A percentile compares a stretch with the other conserved stretches of the same genome.
Conservation (phyloP, 2,797 vertebrate genomes). For the Epinephelus malabaricus region DNA sequence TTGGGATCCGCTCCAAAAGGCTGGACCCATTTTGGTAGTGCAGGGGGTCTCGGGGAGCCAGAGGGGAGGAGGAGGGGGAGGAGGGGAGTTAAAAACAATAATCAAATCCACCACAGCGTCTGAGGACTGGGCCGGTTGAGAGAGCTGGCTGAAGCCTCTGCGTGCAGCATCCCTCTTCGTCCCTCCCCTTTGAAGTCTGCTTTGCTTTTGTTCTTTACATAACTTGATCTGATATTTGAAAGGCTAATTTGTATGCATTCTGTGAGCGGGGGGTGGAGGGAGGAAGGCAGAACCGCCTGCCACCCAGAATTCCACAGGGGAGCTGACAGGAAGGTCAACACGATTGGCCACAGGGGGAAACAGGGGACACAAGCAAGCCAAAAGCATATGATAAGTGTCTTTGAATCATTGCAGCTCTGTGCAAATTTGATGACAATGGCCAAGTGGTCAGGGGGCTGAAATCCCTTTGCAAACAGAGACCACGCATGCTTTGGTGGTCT, state of each 20-base stretch:
- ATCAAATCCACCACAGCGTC: constrained; percentile 74
- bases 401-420: constrained; percentile 81
- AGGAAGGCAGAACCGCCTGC: constrained; percentile 72
- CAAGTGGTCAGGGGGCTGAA: constrained; percentile 70
- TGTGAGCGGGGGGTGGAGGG: constrained; percentile 18
- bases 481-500: constrained; percentile 70
- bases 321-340: constrained; percentile 79
- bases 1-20: constrained; percentile 85
- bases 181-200: constrained; percentile 88
- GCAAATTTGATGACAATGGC: constrained; percentile 79
- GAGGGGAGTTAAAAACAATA: constrained; percentile 71
- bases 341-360: constrained; percentile 67
- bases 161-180: constrained; percentile 44
- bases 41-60: constrained; percentile 56
- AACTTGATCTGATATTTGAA: constrained; percentile 76
- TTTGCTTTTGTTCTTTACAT: constrained; percentile 92
- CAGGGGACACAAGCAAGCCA: constrained; percentile 61
- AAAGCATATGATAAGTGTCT: constrained; percentile 78
- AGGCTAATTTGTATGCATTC: constrained; percentile 91
- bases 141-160: constrained; percentile 35
- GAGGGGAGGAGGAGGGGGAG: background rate
- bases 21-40: constrained; percentile 66
- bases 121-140: constrained; percentile 53
- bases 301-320: constrained; percentile 89
- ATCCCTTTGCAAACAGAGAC: constrained; percentile 69